phyloP scores from a whole-genome alignment of 35 echinoderm and acorn worm species.

The Ophiothrix spiculata region DNA sequence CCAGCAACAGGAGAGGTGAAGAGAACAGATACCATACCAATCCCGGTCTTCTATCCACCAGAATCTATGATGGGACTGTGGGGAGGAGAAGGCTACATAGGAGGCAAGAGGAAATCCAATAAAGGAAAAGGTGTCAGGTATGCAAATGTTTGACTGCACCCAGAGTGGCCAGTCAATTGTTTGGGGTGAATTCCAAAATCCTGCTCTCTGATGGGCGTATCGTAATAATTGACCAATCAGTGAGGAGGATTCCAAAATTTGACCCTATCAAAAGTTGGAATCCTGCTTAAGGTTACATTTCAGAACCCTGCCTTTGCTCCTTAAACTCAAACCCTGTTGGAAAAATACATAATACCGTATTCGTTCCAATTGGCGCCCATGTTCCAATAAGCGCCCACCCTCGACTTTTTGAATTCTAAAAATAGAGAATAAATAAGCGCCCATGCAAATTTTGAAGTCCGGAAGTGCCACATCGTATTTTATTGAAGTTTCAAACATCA shows the following conservation, averaged over 20 bases:
- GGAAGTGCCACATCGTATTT: too few relatives aligned
- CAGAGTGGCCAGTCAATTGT: too few relatives aligned
- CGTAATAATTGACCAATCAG: conserved; percentile 42
- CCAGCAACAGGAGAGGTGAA: conserved; percentile 57
- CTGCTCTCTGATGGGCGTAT: conserved; percentile 89
- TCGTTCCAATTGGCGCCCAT: too few relatives aligned
- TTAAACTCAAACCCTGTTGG: background rate
- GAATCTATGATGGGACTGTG: conserved; percentile 73
- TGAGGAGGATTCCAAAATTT: conserved; percentile 59
- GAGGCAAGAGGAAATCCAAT: conserved; percentile 62
- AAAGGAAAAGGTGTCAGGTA: conserved; percentile 68
- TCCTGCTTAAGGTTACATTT: background rate
- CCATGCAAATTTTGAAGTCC: too few relatives aligned
- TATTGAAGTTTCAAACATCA: too few relatives aligned
- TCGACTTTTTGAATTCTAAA: too few relatives aligned
- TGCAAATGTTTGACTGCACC: too few relatives aligned
- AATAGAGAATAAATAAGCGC: too few relatives aligned
- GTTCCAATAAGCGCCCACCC: too few relatives aligned
- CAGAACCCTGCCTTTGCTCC: background rate
- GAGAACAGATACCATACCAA: conserved; percentile 43
- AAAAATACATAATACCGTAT: background rate
- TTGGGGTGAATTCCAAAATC: too few relatives aligned
- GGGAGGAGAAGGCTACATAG: conserved; percentile 80
- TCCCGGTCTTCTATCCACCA: conserved; percentile 55
- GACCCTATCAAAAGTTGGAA: conserved; percentile 53